phyloP scores from a whole-genome alignment of 1,140 invertebrate species.

The Agrilus planipennis region DNA sequence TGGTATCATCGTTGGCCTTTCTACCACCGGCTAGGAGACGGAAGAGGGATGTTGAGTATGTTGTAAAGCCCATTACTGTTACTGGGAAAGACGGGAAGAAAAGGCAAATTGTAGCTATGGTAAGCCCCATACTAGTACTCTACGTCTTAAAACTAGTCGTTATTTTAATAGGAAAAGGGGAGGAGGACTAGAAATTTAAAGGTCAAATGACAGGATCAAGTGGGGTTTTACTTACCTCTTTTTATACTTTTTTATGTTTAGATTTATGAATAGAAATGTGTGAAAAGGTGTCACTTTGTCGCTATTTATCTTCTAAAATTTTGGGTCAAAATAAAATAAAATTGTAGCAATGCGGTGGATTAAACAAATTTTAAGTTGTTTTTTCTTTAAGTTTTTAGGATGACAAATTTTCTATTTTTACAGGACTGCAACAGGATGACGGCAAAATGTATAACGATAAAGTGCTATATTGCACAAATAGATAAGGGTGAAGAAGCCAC shows the following conservation, averaged over 20 bases:
- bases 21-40: constrained; percentile 20
- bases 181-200: no score
- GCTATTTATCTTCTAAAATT: no score
- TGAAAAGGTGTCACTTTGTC: no score
- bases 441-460: constrained; percentile 77
- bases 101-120: constrained; percentile 69
- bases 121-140: constrained; percentile 27
- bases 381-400: not conserved
- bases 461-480: constrained; percentile 67
- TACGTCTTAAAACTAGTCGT: not conserved
- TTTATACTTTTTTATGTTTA: no score
- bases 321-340: no score
- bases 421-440: constrained; percentile 68
- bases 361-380: no score
- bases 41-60: constrained; percentile 57
- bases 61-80: constrained; percentile 58
- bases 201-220: no score
- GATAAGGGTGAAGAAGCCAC: constrained; percentile 58
- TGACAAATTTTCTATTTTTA: not conserved
- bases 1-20: not conserved
- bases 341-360: no score
- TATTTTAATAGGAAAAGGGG: not conserved
- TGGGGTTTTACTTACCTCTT: no score
- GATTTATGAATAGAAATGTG: no score
- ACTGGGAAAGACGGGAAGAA: constrained; percentile 40